These are phyloP conservation scores for Platycercus adscitus DNA, from an alignment of 2,113 vertebrate species.

Conservation along the genomic window DNA sequence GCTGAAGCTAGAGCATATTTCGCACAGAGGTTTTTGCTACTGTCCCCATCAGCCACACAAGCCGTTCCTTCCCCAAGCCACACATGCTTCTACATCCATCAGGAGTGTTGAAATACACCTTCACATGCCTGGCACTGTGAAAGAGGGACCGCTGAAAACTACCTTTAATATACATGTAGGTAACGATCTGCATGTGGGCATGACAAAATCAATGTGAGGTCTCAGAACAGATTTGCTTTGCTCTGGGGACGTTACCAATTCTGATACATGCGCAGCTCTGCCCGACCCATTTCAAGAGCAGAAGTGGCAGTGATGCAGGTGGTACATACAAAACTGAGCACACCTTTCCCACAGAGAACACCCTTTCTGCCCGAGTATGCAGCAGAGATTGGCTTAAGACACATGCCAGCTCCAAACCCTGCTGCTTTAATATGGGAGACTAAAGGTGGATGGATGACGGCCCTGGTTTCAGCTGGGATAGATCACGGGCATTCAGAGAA, in stretches of 20 bases:
- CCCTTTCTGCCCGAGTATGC: neutral
- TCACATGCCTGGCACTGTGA: fast-evolving
- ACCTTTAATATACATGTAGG: neutral
- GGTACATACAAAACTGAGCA: neutral
- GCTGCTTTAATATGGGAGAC: neutral
- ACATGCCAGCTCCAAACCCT: neutral
- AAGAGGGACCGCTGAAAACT: neutral
- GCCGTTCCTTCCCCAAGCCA: neutral
- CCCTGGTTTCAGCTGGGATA: neutral
- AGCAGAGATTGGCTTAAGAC: neutral
- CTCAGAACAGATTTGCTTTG: neutral
- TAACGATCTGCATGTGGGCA: neutral
- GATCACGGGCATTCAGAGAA: neutral
- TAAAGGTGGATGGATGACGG: neutral
- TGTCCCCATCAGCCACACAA: fast-evolving
- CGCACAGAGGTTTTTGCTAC: fast-evolving
- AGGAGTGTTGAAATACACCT: neutral
- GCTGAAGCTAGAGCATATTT: neutral
- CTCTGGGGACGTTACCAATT: neutral
- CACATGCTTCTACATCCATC: neutral
- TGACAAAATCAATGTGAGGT: neutral
- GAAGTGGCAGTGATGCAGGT: neutral
- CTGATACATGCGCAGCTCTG: neutral
- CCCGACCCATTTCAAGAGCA: neutral
- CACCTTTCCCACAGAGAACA: neutral